Evolutionary conservation across 2,797 vertebrate species (phyloP).

Genomic region (Pangasius mekongensis): DNA sequence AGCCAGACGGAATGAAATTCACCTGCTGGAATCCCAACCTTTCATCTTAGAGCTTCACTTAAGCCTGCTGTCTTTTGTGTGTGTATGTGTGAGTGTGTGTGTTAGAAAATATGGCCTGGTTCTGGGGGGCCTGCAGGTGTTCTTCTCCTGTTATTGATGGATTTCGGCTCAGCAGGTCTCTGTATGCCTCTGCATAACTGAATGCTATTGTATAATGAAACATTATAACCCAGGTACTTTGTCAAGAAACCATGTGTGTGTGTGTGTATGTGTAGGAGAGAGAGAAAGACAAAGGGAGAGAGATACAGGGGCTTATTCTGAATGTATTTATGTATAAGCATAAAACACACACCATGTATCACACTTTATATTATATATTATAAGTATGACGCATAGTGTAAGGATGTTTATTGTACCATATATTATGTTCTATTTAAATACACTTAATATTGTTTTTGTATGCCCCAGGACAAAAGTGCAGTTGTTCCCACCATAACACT

Average conservation of each 20-base stretch:
- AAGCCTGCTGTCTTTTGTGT: constrained; percentile 36
- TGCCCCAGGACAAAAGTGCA: not conserved
- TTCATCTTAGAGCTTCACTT: constrained; percentile 55
- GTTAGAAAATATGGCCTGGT: constrained; percentile 36
- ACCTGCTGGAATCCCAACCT: constrained; percentile 52
- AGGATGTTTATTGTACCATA: not conserved
- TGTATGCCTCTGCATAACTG: constrained; percentile 38
- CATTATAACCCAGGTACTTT: constrained; percentile 45
- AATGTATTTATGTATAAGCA: constrained; percentile 26
- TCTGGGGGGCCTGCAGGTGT: constrained; percentile 48
- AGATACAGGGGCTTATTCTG: constrained; percentile 7
- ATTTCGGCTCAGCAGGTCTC: constrained; percentile 33
- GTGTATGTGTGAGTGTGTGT: constrained; percentile 20
- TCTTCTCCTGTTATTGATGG: constrained; percentile 35
- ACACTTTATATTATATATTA: not conserved
- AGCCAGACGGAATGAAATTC: constrained; percentile 56
- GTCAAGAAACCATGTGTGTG: constrained; percentile 30
- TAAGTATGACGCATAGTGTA: not conserved
- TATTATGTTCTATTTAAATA: constrained; percentile 15
- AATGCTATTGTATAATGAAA: constrained; percentile 44
- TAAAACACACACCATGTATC: constrained; percentile 10
- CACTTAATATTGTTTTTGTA: not conserved
- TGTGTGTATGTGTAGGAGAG: not conserved
- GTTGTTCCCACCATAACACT: not conserved
- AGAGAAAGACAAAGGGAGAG: not conserved